These are phyloP conservation scores for Diuraphis noxia DNA, from an alignment of 1,140 invertebrate species.

Conservation along the genomic window DNA sequence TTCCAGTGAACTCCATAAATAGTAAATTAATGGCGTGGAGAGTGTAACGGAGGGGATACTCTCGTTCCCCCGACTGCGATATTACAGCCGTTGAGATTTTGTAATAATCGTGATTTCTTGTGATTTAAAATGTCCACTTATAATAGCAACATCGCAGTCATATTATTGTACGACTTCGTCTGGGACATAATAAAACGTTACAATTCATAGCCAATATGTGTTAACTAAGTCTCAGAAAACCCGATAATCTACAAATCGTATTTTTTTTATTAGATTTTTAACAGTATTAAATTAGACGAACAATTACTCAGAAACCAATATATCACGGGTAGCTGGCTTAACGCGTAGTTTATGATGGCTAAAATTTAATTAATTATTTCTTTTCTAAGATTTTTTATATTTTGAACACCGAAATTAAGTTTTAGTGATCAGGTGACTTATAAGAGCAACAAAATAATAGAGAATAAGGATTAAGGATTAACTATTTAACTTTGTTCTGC, in stretches of 20 bases:
- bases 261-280: not conserved
- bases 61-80: not conserved
- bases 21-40: constrained; percentile 15
- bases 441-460: not conserved
- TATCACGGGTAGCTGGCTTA: not conserved
- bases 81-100: not conserved
- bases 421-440: not conserved
- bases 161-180: not conserved
- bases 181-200: not conserved
- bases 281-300: not conserved
- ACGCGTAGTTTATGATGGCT: not conserved
- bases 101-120: not conserved
- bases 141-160: not conserved
- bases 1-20: constrained; percentile 1
- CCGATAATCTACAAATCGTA: not conserved
- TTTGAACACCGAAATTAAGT: not conserved
- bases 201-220: not conserved
- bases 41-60: not conserved
- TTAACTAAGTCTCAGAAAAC: not conserved
- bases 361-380: not conserved
- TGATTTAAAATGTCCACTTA: not conserved
- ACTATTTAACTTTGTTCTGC: not conserved
- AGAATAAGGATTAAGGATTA: not conserved
- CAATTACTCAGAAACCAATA: not conserved
- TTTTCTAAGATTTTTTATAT: not conserved